Conservation (phyloP, 2,888 invertebrate genomes). For the Taphrorychus bicolor region DNA sequence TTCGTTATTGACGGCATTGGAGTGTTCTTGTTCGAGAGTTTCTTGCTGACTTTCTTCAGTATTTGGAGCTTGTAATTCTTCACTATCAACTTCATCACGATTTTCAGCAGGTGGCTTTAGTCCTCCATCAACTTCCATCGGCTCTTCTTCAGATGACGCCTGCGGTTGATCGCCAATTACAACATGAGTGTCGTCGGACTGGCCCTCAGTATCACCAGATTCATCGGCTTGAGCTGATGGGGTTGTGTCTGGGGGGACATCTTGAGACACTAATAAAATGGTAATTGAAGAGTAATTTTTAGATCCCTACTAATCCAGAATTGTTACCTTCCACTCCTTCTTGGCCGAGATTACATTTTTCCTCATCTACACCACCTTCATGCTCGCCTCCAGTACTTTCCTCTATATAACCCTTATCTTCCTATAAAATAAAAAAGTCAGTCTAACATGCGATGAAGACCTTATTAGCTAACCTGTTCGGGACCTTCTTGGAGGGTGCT, state of each 20-base stretch:
- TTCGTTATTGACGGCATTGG: neutral
- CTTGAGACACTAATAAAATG: neutral
- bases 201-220: neutral
- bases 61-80: neutral
- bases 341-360: neutral
- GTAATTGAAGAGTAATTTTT: too few relatives aligned
- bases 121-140: constrained; percentile 15
- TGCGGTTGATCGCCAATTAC: neutral
- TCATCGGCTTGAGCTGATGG: neutral
- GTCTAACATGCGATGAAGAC: too few relatives aligned
- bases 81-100: constrained; percentile 20
- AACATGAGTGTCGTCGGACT: neutral
- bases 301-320: too few relatives aligned
- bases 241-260: neutral
- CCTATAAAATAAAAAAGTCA: too few relatives aligned
- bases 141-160: constrained; percentile 2
- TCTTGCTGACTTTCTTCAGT: too few relatives aligned
- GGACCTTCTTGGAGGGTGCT: neutral
- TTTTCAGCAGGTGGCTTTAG: neutral
- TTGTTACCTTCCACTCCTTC: neutral
- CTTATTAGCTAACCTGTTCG: too few relatives aligned
- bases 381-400: neutral
- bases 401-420: too few relatives aligned
- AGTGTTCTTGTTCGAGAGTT: neutral
- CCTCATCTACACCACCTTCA: neutral